phyloP scores from a whole-genome alignment of 2,888 invertebrate genomes.

The Perizoma affinitatum region DNA sequence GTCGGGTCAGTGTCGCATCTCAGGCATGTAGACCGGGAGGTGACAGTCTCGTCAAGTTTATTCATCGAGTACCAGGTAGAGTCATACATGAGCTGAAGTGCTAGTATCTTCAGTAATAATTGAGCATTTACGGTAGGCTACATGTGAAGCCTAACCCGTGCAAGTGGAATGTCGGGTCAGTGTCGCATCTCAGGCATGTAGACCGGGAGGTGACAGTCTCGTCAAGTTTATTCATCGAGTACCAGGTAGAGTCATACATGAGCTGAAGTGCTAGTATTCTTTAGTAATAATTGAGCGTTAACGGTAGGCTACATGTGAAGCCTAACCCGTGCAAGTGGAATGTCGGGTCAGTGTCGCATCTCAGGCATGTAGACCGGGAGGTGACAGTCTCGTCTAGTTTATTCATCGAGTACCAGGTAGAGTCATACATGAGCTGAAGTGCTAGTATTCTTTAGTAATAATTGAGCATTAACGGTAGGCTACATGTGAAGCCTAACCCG shows the following conservation, averaged over 20 bases:
- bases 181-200: conserved; percentile 1
- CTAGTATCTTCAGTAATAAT: conserved; percentile 12
- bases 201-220: neutral
- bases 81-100: too few species aligned
- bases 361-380: neutral
- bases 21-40: neutral
- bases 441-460: conserved; percentile 10
- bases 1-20: conserved; percentile 13
- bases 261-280: conserved; percentile 7
- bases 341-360: conserved; percentile 15
- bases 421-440: too few species aligned
- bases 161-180: conserved; percentile 13
- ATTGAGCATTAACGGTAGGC: conserved; percentile 14
- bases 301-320: conserved; percentile 10
- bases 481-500: conserved; percentile 10
- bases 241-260: too few species aligned
- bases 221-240: too few species aligned
- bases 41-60: too few species aligned
- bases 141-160: conserved; percentile 12
- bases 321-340: conserved; percentile 12
- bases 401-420: too few species aligned
- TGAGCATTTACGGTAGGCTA: conserved; percentile 11
- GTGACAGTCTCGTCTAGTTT: too few species aligned
- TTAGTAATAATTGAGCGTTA: conserved; percentile 11
- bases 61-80: too few species aligned